Conservation (phyloP, 2,797 vertebrate species). For the Lophotriccus pileatus region DNA sequence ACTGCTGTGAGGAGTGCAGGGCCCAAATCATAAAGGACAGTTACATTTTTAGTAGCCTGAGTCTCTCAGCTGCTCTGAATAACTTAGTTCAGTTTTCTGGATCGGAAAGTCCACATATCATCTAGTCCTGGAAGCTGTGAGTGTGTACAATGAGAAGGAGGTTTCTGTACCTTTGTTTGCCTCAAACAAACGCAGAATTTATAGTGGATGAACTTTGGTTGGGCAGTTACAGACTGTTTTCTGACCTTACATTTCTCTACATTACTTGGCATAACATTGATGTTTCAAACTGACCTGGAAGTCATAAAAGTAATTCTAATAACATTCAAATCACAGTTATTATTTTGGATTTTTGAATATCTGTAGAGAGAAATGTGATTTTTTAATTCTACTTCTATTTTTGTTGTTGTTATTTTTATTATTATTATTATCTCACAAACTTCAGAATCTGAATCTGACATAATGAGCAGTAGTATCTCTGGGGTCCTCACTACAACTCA, state of each 20-base stretch:
- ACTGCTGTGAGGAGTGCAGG: background rate
- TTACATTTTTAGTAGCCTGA: background rate
- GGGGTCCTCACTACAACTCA: background rate
- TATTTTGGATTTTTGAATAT: background rate
- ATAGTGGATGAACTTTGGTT: background rate
- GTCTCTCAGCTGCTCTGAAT: background rate
- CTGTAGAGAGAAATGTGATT: background rate
- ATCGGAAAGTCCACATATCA: background rate
- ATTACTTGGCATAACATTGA: background rate
- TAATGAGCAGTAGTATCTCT: background rate
- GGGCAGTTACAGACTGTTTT: background rate
- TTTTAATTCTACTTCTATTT: background rate
- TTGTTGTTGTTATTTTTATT: background rate
- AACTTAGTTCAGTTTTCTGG: background rate
- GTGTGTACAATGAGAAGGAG: background rate
- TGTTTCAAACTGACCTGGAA: background rate
- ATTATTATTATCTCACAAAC: background rate
- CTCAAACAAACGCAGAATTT: background rate
- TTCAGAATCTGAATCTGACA: background rate
- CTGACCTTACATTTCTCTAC: background rate
- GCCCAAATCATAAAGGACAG: background rate
- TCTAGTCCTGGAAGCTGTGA: background rate
- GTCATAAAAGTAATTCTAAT: background rate
- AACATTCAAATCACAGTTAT: background rate
- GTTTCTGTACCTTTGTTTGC: background rate